These are phyloP conservation scores for Enteromius radiatus DNA, from an alignment of 2,797 vertebrate species.

Conservation along the genomic window DNA sequence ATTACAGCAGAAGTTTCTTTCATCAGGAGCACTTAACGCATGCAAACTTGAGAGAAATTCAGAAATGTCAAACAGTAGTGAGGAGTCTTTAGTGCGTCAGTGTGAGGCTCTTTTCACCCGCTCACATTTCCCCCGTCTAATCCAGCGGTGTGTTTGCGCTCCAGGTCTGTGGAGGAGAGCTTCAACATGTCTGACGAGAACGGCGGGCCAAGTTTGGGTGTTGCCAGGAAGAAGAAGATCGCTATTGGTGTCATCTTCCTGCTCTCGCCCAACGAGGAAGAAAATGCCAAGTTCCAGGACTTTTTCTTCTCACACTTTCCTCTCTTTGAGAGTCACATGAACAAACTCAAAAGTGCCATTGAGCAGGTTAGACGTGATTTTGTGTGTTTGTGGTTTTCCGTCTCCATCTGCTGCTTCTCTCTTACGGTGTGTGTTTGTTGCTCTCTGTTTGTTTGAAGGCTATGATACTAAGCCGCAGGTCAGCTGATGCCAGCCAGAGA, in stretches of 20 bases:
- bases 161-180: constrained; percentile 97
- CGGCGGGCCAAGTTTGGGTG: constrained; percentile 86
- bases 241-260: constrained; percentile 97
- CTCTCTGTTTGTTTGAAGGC: constrained; percentile 79
- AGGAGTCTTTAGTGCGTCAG: background rate
- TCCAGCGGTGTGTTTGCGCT: background rate
- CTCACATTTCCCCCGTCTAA: background rate
- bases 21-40: background rate
- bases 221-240: constrained; percentile 95
- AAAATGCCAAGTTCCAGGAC: constrained; percentile 94
- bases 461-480: constrained; percentile 97
- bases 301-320: constrained; percentile 99
- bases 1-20: background rate
- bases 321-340: constrained; percentile 99
- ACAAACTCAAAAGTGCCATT: constrained; percentile 96
- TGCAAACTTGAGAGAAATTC: background rate
- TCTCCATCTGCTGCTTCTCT: background rate
- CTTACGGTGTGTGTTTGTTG: constrained; percentile 14
- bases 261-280: constrained; percentile 88
- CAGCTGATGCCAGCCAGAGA: constrained; percentile 92
- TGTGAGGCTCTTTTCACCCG: background rate
- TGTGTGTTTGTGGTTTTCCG: background rate
- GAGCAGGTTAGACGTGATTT: constrained; percentile 85
- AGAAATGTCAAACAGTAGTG: background rate
- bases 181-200: constrained; percentile 99